A percentile compares a stretch with the other conserved stretches of the same genome.
Evolutionary conservation across 2,797 vertebrate species (phyloP).

Genomic region (Sebastes melanostomus): DNA sequence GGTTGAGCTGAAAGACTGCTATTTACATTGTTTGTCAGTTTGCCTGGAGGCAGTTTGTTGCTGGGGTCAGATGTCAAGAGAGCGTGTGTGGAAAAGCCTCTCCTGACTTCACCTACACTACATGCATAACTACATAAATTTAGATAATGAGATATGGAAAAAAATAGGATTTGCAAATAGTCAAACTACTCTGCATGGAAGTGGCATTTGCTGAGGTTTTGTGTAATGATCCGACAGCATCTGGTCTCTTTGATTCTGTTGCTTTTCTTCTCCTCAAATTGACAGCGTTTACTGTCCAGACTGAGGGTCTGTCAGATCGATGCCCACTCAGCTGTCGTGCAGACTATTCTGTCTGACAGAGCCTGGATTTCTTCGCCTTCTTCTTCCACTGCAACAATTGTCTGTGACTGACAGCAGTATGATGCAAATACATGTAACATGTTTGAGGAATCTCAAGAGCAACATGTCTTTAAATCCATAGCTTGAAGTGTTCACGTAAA

Average conservation of each 20-base stretch:
- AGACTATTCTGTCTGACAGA: slow-evolving; percentile 39
- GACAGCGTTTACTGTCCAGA: slow-evolving; percentile 48
- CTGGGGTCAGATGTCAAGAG: slow-evolving; percentile 26
- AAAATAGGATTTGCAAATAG: slow-evolving; percentile 8
- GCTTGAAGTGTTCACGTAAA: slow-evolving; percentile 4
- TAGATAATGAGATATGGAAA: not conserved
- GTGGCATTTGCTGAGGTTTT: slow-evolving; percentile 1
- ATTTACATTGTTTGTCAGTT: slow-evolving; percentile 37
- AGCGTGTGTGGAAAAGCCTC: not conserved
- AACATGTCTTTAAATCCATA: slow-evolving; percentile 13
- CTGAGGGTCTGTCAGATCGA: slow-evolving; percentile 54
- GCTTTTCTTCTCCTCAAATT: slow-evolving; percentile 31
- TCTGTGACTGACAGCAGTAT: slow-evolving; percentile 67
- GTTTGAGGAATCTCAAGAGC: slow-evolving; percentile 34
- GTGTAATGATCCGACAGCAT: slow-evolving; percentile 20
- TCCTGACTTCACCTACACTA: not conserved
- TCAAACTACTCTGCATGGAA: not conserved
- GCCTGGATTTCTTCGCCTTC: slow-evolving; percentile 37
- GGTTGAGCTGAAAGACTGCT: not conserved
- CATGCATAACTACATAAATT: not conserved
- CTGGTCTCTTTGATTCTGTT: slow-evolving; percentile 16
- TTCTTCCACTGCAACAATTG: slow-evolving; percentile 43
- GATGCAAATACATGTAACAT: slow-evolving; percentile 74
- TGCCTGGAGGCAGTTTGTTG: slow-evolving; percentile 24
- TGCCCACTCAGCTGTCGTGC: slow-evolving; percentile 39